Percentiles rank a stretch among this genome's conserved stretches.
phyloP scores from a whole-genome alignment of 2,113 vertebrate species.

The Nothobranchius furzeri region DNA sequence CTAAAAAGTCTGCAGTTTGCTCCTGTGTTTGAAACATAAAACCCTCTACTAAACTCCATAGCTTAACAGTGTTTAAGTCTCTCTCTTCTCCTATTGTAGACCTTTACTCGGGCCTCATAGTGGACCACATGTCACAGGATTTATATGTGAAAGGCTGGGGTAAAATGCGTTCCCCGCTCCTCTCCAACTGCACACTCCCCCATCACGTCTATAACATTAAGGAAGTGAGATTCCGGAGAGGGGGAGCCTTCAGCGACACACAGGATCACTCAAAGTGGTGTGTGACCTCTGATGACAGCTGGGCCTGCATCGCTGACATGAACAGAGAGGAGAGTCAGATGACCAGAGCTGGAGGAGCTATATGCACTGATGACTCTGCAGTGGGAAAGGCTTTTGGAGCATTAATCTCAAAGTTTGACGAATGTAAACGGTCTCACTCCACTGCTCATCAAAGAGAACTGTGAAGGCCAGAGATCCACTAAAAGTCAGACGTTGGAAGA shows the following conservation, averaged over 20 bases:
- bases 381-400: slow-evolving; percentile 9
- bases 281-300: slow-evolving; percentile 1
- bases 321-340: slow-evolving; percentile 62
- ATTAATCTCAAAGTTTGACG: accelerated
- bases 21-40: too few species aligned
- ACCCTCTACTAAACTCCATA: too few species aligned
- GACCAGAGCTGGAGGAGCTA: slow-evolving; percentile 61
- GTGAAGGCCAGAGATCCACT: not conserved
- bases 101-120: slow-evolving; percentile 61
- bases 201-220: slow-evolving; percentile 56
- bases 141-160: slow-evolving; percentile 65
- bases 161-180: not conserved
- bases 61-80: not conserved
- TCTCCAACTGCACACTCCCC: slow-evolving; percentile 37
- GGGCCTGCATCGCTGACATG: slow-evolving; percentile 63
- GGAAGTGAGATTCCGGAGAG: not conserved
- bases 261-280: slow-evolving; percentile 69
- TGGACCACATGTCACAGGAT: not conserved
- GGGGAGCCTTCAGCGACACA: not conserved
- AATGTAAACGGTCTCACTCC: not conserved
- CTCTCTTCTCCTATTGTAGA: slow-evolving; percentile 24
- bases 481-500: not conserved
- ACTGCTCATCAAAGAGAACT: slow-evolving; percentile 8
- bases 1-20: too few species aligned
- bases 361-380: slow-evolving; percentile 29